phyloP scores from a whole-genome alignment of 1,140 invertebrate species.

The Drosophila sucinea region DNA sequence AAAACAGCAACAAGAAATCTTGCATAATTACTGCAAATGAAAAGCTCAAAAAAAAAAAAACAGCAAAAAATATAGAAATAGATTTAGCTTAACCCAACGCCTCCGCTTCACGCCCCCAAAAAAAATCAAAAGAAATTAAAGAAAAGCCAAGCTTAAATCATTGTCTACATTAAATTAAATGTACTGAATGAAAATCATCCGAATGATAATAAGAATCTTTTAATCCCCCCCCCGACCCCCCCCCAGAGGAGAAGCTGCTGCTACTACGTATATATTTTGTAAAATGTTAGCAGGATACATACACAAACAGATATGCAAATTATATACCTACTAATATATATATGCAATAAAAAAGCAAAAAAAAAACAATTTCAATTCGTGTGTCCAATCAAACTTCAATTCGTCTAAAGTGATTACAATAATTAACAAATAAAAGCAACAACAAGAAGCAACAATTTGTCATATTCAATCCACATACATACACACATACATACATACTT shows the following conservation, averaged over 20 bases:
- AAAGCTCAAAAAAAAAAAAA: slow-evolving; percentile 17
- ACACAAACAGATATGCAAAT: slow-evolving; percentile 8
- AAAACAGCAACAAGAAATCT: background rate
- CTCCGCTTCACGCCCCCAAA: background rate
- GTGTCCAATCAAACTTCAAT: slow-evolving; percentile 78
- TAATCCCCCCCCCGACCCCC: slow-evolving; percentile 3
- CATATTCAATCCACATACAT: slow-evolving; percentile 26
- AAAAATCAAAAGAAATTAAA: slow-evolving; percentile 21
- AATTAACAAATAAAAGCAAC: slow-evolving; percentile 44
- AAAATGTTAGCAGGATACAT: slow-evolving; percentile 45
- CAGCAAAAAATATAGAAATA: slow-evolving; percentile 31
- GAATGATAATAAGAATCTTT: slow-evolving; percentile 7
- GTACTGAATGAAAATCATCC: slow-evolving; percentile 49
- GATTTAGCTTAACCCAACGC: background rate
- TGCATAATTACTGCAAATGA: slow-evolving; percentile 15
- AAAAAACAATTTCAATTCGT: slow-evolving; percentile 52
- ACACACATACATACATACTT: background rate
- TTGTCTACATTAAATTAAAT: slow-evolving; percentile 33
- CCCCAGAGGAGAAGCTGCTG: slow-evolving; percentile 26
- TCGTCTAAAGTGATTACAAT: slow-evolving; percentile 74
- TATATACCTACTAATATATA: background rate
- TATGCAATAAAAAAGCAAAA: slow-evolving; percentile 15
- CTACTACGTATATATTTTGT: slow-evolving; percentile 44
- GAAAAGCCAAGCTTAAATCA: slow-evolving; percentile 41
- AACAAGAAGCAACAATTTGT: slow-evolving; percentile 27